These are phyloP conservation scores for Lithophane semibrunnea DNA, from an alignment of 2,888 invertebrate species.

Conservation along the genomic window DNA sequence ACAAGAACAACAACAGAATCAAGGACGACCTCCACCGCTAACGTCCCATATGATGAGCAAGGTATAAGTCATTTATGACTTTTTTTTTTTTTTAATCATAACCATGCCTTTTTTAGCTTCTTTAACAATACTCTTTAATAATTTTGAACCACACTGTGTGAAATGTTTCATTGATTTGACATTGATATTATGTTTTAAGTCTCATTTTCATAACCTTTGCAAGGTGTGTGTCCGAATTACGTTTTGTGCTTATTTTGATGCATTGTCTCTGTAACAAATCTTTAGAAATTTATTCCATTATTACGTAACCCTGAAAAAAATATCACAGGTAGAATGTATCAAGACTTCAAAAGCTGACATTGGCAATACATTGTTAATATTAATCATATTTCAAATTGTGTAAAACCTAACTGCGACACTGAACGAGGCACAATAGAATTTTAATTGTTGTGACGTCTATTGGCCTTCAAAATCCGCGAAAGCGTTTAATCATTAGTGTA, in stretches of 20 bases:
- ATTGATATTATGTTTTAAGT: not conserved
- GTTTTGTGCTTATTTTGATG: not conserved
- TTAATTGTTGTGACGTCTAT: too few species aligned
- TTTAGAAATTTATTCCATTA: not conserved
- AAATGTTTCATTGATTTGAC: slow-evolving; percentile 14
- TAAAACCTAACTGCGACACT: not conserved
- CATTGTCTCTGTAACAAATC: not conserved
- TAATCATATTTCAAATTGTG: not conserved
- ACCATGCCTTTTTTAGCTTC: not conserved
- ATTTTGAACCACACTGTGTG: slow-evolving; percentile 3
- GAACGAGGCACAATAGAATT: too few species aligned
- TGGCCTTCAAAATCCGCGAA: too few species aligned
- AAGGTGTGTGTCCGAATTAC: not conserved
- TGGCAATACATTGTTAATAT: not conserved
- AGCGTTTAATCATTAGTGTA: not conserved
- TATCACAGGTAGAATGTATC: not conserved
- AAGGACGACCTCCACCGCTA: slow-evolving; percentile 88
- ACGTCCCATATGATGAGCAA: slow-evolving; percentile 92
- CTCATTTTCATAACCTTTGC: not conserved
- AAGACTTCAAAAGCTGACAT: not conserved
- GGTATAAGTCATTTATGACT: slow-evolving; percentile 80
- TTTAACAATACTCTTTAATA: not conserved
- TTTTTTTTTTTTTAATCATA: not conserved
- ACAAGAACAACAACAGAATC: slow-evolving; percentile 81
- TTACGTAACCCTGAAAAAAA: not conserved